Evolutionary conservation across 1,140 invertebrate species (phyloP).

Genomic region (Apis florea): DNA sequence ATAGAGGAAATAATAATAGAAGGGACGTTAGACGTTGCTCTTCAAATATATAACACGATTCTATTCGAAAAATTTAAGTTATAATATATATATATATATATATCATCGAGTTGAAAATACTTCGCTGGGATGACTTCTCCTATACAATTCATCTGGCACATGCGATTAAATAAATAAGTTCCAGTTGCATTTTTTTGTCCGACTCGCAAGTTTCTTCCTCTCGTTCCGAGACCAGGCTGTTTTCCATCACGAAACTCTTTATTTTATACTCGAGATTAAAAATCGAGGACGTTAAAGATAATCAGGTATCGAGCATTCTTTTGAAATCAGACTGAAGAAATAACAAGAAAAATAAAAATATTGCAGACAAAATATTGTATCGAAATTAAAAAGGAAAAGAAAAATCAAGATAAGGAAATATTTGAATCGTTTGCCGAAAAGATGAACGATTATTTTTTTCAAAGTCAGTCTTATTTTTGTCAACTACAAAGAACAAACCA

Average conservation of each 20-base stretch:
- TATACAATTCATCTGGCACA: slow-evolving; percentile 48
- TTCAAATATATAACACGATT: slow-evolving; percentile 6
- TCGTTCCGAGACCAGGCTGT: not conserved
- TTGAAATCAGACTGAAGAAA: not conserved
- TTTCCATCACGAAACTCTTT: not conserved
- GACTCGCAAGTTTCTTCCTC: not conserved
- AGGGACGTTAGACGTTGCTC: not conserved
- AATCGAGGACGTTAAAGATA: not conserved
- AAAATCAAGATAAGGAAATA: too few species aligned
- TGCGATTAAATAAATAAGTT: slow-evolving; percentile 53
- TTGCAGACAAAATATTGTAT: not conserved
- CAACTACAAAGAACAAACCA: not conserved
- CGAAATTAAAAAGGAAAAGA: too few species aligned
- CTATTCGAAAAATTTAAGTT: not conserved
- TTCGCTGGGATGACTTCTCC: not conserved
- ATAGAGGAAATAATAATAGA: not conserved
- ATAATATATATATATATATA: too few species aligned
- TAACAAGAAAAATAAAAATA: not conserved
- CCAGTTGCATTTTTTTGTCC: slow-evolving; percentile 27
- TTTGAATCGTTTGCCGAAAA: too few species aligned
- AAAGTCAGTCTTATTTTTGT: not conserved
- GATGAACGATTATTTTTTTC: not conserved
- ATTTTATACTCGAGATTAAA: not conserved
- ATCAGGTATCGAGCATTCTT: not conserved
- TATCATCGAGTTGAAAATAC: slow-evolving; percentile 29